Percentiles rank a stretch among this genome's conserved stretches.
phyloP scores from a whole-genome alignment of 2,888 invertebrate species.

The Polylopha cassiicola region DNA sequence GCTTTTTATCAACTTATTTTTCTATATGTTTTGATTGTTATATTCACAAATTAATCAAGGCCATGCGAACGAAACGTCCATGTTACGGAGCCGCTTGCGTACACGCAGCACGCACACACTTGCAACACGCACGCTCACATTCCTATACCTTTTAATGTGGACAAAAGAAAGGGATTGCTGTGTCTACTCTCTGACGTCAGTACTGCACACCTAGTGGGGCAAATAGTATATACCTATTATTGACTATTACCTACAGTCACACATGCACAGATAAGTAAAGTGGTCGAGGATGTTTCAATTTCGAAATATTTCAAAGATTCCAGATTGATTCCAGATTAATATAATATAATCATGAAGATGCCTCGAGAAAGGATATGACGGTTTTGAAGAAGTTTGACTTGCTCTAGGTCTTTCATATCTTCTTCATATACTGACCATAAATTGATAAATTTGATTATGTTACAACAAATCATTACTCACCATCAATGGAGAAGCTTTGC shows the following conservation, averaged over 20 bases:
- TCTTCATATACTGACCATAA: no score
- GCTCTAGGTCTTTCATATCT: no score
- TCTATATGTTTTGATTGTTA: not conserved
- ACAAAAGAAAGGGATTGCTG: constrained; percentile 72
- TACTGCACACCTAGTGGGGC: constrained; percentile 74
- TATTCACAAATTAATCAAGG: constrained; percentile 5
- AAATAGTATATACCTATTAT: constrained; percentile 66
- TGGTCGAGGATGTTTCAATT: not conserved
- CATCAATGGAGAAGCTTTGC: constrained; percentile 67
- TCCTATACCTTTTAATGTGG: constrained; percentile 75
- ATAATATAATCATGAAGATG: not conserved
- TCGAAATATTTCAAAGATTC: no score
- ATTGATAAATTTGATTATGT: not conserved
- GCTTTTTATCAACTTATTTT: no score
- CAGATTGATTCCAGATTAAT: no score
- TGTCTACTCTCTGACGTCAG: constrained; percentile 75
- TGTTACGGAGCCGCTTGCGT: constrained; percentile 36
- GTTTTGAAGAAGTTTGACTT: no score
- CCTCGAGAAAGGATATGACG: not conserved
- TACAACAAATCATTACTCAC: constrained; percentile 37
- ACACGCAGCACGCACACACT: constrained; percentile 58
- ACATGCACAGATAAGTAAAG: constrained; percentile 3
- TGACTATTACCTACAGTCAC: constrained; percentile 1
- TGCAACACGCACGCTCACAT: constrained; percentile 70
- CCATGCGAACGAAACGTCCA: constrained; percentile 12